Evolutionary conservation across 2,888 invertebrate genomes (phyloP).

Genomic region (Harpagoxenus sublaevis): DNA sequence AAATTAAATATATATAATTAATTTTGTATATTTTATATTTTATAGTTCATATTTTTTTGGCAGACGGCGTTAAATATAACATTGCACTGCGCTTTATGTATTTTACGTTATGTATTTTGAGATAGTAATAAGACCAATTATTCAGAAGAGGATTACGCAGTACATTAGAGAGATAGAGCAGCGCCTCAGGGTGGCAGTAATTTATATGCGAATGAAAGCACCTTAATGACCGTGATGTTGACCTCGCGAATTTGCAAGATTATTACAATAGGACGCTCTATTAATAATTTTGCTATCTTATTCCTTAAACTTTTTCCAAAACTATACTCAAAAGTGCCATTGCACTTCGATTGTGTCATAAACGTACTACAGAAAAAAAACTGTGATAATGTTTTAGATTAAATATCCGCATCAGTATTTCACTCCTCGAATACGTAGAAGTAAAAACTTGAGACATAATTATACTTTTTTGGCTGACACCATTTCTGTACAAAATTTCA

Average conservation of each 20-base stretch:
- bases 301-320: background rate
- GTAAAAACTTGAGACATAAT: background rate
- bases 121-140: constrained; percentile 43
- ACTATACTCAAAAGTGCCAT: background rate
- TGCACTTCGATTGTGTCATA: background rate
- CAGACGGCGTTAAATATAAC: background rate
- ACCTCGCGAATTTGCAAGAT: background rate
- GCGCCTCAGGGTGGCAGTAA: constrained; percentile 14
- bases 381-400: background rate
- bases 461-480: background rate
- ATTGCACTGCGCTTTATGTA: constrained; percentile 3
- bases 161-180: constrained; percentile 16
- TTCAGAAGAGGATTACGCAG: constrained; percentile 5
- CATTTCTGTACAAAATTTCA: background rate
- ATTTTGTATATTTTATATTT: background rate
- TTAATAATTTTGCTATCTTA: constrained; percentile 26
- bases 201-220: constrained; percentile 36
- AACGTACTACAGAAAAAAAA: background rate
- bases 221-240: constrained; percentile 29
- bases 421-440: background rate
- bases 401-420: background rate
- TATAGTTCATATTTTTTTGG: background rate
- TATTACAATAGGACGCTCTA: constrained; percentile 10
- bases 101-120: background rate
- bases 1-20: background rate